Evolutionary conservation across 1,140 invertebrate species (phyloP).

Genomic region (Drosophila lowei): DNA sequence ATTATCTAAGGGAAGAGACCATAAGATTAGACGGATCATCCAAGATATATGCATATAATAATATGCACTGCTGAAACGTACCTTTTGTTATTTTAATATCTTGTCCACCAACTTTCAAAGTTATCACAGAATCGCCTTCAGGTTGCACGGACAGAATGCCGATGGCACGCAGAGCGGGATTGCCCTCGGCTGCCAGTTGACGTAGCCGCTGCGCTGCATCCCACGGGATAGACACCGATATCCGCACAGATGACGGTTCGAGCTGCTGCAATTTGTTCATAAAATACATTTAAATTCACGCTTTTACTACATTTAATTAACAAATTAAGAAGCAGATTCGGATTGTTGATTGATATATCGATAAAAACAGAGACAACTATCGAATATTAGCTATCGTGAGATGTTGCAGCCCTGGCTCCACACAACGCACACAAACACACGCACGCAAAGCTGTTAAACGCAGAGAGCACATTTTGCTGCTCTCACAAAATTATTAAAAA

Average conservation of each 20-base stretch:
- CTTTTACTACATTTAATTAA: slow-evolving; percentile 40
- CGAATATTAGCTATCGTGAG: background rate
- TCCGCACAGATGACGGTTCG: slow-evolving; percentile 96
- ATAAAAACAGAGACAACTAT: slow-evolving; percentile 8
- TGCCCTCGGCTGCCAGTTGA: slow-evolving; percentile 94
- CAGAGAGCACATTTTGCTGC: slow-evolving; percentile 17
- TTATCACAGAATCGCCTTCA: slow-evolving; percentile 97
- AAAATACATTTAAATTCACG: slow-evolving; percentile 22
- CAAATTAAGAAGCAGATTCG: slow-evolving; percentile 30
- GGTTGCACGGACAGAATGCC: slow-evolving; percentile 98
- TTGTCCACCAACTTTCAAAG: slow-evolving; percentile 90
- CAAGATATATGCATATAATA: background rate
- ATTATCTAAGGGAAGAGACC: slow-evolving; percentile 45
- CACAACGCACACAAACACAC: slow-evolving; percentile 3
- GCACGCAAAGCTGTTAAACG: slow-evolving; percentile 5
- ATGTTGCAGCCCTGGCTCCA: slow-evolving; percentile 49
- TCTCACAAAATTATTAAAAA: slow-evolving; percentile 3
- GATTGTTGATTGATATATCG: slow-evolving; percentile 52
- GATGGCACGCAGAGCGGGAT: slow-evolving; percentile 92
- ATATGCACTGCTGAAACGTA: slow-evolving; percentile 37
- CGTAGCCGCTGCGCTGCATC: slow-evolving; percentile 95
- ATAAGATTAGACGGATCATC: background rate
- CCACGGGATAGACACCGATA: slow-evolving; percentile 97
- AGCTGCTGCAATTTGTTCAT: slow-evolving; percentile 85
- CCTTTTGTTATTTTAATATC: slow-evolving; percentile 89